Conservation (phyloP, 2,888 invertebrate genomes). For the Asteroscopus sphinx region DNA sequence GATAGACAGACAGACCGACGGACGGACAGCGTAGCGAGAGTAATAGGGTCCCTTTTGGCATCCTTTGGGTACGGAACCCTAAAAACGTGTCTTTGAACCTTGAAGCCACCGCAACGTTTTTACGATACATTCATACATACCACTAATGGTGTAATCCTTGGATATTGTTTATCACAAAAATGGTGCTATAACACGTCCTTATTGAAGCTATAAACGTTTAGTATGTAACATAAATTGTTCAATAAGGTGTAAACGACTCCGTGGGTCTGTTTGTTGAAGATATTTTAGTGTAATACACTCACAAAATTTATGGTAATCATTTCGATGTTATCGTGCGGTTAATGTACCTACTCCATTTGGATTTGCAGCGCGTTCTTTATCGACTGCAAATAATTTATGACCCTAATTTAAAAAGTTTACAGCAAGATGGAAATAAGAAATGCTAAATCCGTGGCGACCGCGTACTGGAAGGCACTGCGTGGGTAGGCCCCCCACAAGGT, state of each 20-base stretch:
- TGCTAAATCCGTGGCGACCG: too few species aligned
- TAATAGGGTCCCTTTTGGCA: too few species aligned
- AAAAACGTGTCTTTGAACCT: too few species aligned
- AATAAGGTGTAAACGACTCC: conserved; percentile 43
- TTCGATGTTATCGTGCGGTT: conserved; percentile 26
- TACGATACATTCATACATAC: not conserved
- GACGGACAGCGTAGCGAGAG: too few species aligned
- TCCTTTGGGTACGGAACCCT: too few species aligned
- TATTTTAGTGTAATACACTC: conserved; percentile 36
- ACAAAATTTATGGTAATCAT: conserved; percentile 41
- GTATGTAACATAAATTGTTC: conserved; percentile 41
- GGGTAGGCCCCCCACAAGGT: too few species aligned
- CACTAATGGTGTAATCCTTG: conserved; percentile 8
- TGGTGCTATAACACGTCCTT: conserved; percentile 10
- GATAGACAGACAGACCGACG: too few species aligned
- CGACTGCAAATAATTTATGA: conserved; percentile 9
- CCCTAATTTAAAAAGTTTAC: not conserved
- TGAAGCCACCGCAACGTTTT: too few species aligned
- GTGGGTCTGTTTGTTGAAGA: conserved; percentile 7
- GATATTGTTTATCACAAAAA: conserved; percentile 27
- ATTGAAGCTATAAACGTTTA: conserved; percentile 33
- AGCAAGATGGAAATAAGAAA: too few species aligned
- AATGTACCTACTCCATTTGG: conserved; percentile 22
- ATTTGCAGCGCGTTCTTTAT: conserved; percentile 14
- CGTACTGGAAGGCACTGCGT: too few species aligned